These are phyloP conservation scores for Himalopsyche phryganea DNA, from an alignment of 1,140 invertebrate genomes.

Conservation along the genomic window DNA sequence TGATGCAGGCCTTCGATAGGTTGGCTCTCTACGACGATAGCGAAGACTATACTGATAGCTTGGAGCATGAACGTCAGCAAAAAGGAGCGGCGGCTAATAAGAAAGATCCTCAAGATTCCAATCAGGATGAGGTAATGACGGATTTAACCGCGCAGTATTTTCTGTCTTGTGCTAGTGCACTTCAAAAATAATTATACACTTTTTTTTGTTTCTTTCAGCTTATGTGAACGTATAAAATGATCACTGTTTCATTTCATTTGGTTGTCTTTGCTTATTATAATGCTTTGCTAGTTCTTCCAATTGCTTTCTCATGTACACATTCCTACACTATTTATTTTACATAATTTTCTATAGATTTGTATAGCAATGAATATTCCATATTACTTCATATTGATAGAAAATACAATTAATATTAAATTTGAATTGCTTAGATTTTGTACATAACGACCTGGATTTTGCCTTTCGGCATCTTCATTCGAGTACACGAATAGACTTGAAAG, in stretches of 20 bases:
- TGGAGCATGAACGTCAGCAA: slow-evolving; percentile 56
- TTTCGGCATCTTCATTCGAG: too few relatives aligned
- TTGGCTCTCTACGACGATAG: slow-evolving; percentile 64
- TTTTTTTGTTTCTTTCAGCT: neutral
- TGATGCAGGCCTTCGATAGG: slow-evolving; percentile 68
- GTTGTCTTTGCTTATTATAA: neutral
- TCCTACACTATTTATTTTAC: too few relatives aligned
- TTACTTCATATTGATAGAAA: too few relatives aligned
- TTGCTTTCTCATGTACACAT: too few relatives aligned
- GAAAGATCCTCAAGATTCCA: slow-evolving; percentile 23
- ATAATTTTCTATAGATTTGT: too few relatives aligned
- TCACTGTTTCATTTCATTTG: neutral
- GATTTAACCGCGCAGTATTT: neutral
- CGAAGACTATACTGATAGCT: slow-evolving; percentile 71
- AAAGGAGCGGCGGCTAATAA: slow-evolving; percentile 23
- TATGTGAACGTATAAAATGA: too few relatives aligned
- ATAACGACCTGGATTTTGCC: too few relatives aligned
- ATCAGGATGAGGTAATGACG: slow-evolving; percentile 27
- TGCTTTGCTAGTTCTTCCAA: too few relatives aligned
- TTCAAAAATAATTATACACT: neutral
- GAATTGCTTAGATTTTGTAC: too few relatives aligned
- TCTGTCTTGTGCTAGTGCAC: neutral
- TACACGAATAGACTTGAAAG: too few relatives aligned
- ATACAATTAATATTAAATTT: slow-evolving; percentile 12
- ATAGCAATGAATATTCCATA: too few relatives aligned